Base-by-base conservation (phyloP, 2,888 invertebrate species). In the Petrolisthes cinctipes region DNA sequence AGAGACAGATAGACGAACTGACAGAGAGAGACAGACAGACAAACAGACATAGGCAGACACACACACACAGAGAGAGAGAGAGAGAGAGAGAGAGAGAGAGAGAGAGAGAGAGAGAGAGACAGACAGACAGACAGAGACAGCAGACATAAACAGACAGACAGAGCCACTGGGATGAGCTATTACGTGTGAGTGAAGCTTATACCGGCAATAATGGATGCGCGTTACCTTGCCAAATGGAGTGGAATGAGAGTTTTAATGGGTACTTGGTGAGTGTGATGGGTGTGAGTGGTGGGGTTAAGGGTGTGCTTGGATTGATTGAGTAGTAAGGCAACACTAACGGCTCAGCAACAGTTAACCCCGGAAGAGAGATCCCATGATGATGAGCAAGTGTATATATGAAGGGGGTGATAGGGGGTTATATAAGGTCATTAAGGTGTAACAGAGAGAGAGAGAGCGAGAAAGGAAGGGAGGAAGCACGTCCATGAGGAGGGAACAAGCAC, bases 1-100 rank as follows among this genome's bases (percentile, higher is more conserved):
- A 73, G 73, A 73, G 73, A 73, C 20, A 73, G 73, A 73, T 20
- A 73, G 73, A 73, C 20, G 23, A 23, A 73, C 20, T 23, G 73
- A 61, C 9, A 61, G 61, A 61, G 61, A 61, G 61, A 61, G 61
- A 61, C 9, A 61, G 61, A 61, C 9, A 61, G 61, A 61, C 9
- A 61, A 14, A 61, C 9, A 61, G 61, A 61, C 9, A 61, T 7
- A 61, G 61, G 14, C 9, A 61, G 61, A 61, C 9, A 61, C 9
- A 71, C 5, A 73, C 66, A 66, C 7, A 66, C 66, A 66, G 66
- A 66, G 9, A 66, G 66, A 66, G 9, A 66, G 66, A 66, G 9
- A 66, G 66, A 66, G 9, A 66, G 66, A 14, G 9, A 66, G 66
- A 66, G 9, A 66, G 66, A 66, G 66, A 66, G 66, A 66, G 3